Base-by-base conservation (phyloP, 2,797 vertebrate genomes). In the Alcedo atthis region DNA sequence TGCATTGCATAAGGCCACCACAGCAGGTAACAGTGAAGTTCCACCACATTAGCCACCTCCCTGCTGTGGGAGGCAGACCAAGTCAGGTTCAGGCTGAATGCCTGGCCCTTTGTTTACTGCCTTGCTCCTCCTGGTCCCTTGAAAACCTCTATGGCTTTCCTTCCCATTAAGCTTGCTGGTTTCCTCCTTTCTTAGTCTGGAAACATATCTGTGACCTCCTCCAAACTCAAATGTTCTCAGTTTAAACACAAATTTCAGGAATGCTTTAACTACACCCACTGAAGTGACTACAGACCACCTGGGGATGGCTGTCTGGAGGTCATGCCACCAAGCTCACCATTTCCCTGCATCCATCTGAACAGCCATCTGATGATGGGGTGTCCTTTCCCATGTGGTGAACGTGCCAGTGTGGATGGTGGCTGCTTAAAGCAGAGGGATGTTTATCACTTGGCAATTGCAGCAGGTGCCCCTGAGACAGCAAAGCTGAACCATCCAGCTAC, bases 371-470 rank as follows among this genome's bases (percentile, higher is more conserved):
- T 59, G 91, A 86, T 5, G 15, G 32, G 15, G 64, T 78, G 71
- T 8, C 71, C 82, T 78, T 85, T 87, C 87, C 89, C 32, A 25
- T 3, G 33, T 66, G 55, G 58, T 48, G 66, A 28, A 62, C 8
- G n/a, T 40, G 37, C 37, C 37, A 21, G 49, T 15, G 58, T 51
- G 28, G 28, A 46, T 55, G 35, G 73, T 69, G 28, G 64, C 48
- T 76, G 33, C 70, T 74, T 49, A 55, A 79, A 70, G 40, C 81
- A 40, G 26, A 73, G 82, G 61, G 82, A 28, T n/a, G 33, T 81
- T 89, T 78, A 92, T 63, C 61, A 78, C 61, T 80, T 45, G n/a
- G 74, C 77, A 89, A 90, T 75, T 94, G 79, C 68, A 82, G 49
- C 77, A 28, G 49, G n/a, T 86, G 62, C 91, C 48, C 62, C 85